phyloP scores from a whole-genome alignment of 2,797 vertebrate genomes.

The Lacerta bilineata region DNA sequence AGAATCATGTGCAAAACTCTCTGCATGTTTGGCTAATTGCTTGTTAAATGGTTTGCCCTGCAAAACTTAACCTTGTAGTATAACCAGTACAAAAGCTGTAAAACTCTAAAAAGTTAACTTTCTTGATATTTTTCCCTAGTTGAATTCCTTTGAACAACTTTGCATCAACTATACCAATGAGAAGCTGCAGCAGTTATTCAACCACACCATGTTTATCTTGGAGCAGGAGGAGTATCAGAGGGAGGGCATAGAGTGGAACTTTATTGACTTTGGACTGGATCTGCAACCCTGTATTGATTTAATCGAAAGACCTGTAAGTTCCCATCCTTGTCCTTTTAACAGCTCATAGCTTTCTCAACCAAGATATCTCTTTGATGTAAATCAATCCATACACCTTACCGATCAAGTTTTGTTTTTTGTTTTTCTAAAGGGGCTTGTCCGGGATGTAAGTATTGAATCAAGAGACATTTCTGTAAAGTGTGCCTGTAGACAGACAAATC shows the following conservation, averaged over 20 bases:
- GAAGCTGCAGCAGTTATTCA: constrained; percentile 99
- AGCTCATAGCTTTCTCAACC: constrained; percentile 4
- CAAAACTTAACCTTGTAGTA: background rate
- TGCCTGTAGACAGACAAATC: background rate
- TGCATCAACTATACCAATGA: constrained; percentile 99
- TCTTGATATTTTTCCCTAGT: constrained; percentile 72
- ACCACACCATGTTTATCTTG: constrained; percentile 99
- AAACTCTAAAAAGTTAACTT: background rate
- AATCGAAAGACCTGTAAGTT: constrained; percentile 94
- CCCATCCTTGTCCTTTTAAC: background rate
- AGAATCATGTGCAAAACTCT: background rate
- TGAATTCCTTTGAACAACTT: constrained; percentile 98
- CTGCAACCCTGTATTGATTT: constrained; percentile 98
- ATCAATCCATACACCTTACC: background rate
- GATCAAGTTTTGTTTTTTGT: background rate
- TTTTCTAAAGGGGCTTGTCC: too few relatives aligned
- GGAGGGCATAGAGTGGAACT: constrained; percentile 99
- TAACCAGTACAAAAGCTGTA: background rate
- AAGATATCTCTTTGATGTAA: background rate
- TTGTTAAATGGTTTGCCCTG: background rate
- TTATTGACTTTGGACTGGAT: constrained; percentile 97
- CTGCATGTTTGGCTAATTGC: background rate
- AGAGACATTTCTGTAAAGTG: background rate
- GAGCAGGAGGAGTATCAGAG: constrained; percentile 99
- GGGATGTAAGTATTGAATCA: background rate